Evolutionary conservation across 2,113 vertebrate species (phyloP).

Genomic region (Larimichthys polyactis): DNA sequence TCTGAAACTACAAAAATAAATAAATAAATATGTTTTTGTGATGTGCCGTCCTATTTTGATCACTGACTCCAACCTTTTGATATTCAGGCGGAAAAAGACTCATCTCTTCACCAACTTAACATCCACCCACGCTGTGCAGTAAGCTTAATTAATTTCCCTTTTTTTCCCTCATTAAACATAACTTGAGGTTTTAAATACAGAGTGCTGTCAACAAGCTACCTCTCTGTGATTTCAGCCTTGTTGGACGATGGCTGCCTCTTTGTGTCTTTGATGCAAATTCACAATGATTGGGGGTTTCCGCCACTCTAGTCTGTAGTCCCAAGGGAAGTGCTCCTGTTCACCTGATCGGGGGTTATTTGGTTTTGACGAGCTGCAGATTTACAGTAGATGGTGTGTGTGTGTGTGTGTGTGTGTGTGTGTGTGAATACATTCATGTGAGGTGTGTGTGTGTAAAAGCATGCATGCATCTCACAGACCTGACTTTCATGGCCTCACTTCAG

Average conservation of each 20-base stretch:
- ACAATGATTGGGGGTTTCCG: slow-evolving; percentile 57
- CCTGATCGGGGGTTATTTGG: slow-evolving; percentile 63
- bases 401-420: slow-evolving; percentile 5
- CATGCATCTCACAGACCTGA: slow-evolving; percentile 43
- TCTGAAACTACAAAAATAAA: not conserved
- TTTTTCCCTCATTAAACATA: slow-evolving; percentile 82
- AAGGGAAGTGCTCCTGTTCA: slow-evolving; percentile 57
- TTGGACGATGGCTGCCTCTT: slow-evolving; percentile 80
- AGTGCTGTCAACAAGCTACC: slow-evolving; percentile 86
- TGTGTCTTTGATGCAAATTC: slow-evolving; percentile 88
- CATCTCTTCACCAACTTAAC: slow-evolving; percentile 14
- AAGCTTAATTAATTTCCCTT: slow-evolving; percentile 82
- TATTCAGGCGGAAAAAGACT: slow-evolving; percentile 9
- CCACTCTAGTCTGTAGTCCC: slow-evolving; percentile 50
- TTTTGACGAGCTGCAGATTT: slow-evolving; percentile 56
- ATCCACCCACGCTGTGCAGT: slow-evolving; percentile 64
- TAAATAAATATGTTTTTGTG: slow-evolving; percentile 27
- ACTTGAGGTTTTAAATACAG: slow-evolving; percentile 83
- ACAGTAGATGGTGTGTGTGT: not conserved
- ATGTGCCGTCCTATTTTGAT: slow-evolving; percentile 26
- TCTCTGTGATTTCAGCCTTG: slow-evolving; percentile 86
- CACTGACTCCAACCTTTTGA: slow-evolving; percentile 31
- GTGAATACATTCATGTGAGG: not conserved
- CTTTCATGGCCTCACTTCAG: slow-evolving; percentile 79
- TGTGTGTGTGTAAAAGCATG: slow-evolving; percentile 22